Conservation (phyloP, 2,797 vertebrate genomes). For the Neosalanx taihuensis region DNA sequence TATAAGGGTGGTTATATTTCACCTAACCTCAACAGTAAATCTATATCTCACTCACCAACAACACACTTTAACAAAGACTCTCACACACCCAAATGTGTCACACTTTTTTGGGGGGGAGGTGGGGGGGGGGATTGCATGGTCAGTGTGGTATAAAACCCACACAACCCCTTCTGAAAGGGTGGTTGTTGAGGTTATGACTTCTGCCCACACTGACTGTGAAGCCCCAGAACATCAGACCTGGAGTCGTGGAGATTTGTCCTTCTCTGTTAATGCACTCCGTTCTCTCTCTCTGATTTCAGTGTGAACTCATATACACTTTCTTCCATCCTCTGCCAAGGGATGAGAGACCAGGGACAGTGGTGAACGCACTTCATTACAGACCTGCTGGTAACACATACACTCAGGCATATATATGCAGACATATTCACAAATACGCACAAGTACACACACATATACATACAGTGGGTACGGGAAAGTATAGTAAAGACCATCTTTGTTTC, state of each 20-base stretch:
- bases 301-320: constrained; percentile 93
- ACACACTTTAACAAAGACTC: neutral
- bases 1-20: no score
- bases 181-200: no score
- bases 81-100: constrained; percentile 14
- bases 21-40: neutral
- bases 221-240: no score
- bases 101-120: constrained; percentile 14
- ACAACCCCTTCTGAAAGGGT: no score
- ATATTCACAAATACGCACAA: neutral
- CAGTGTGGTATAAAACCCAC: no score
- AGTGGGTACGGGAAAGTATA: no score
- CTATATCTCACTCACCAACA: neutral
- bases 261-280: neutral
- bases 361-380: constrained; percentile 70
- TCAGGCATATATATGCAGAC: neutral
- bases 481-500: no score
- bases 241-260: neutral
- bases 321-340: constrained; percentile 88
- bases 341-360: constrained; percentile 73
- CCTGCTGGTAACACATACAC: constrained; percentile 73
- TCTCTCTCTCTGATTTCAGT: constrained; percentile 65
- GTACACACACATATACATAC: neutral
- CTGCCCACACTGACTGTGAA: no score
- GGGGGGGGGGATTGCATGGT: constrained; percentile 18